These are phyloP conservation scores for Imbricaverruca yamaguchii DNA, from an alignment of 2,888 invertebrate species.

Conservation along the genomic window DNA sequence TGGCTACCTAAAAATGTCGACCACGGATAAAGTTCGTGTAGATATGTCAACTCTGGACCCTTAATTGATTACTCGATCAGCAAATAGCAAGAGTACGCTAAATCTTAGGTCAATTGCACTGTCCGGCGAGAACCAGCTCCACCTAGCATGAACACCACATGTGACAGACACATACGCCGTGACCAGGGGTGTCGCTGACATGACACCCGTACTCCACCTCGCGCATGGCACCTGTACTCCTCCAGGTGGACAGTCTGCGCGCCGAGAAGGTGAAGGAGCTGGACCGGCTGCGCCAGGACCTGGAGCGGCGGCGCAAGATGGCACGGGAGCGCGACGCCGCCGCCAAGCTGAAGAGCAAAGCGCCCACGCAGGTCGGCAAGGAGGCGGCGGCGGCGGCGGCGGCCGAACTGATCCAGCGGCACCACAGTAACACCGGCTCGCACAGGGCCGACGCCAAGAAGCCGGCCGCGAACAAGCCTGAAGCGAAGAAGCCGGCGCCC, in stretches of 20 bases:
- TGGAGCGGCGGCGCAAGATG: slow-evolving; percentile 5
- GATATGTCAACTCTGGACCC: no score
- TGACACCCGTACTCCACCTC: no score
- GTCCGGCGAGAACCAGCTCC: no score
- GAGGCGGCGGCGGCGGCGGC: neutral
- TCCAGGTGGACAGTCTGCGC: slow-evolving; percentile 53
- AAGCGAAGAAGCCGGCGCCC: neutral
- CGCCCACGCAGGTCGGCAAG: neutral
- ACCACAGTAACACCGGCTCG: neutral
- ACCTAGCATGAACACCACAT: no score
- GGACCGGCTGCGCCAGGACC: slow-evolving; percentile 4
- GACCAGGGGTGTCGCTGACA: no score
- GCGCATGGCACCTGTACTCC: no score
- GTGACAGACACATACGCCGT: no score
- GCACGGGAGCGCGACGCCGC: neutral
- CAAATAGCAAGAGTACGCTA: no score
- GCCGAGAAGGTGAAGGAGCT: slow-evolving; percentile 57
- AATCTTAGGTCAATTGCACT: no score
- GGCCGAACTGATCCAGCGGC: neutral
- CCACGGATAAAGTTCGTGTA: no score
- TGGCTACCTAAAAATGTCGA: no score
- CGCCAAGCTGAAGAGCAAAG: neutral
- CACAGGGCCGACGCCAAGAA: neutral
- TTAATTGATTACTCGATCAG: no score
- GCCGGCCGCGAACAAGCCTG: neutral